Evolutionary conservation across 2,113 vertebrate species (phyloP), one percentile per base, ranked within the genome.

Genomic region (Rattus rattus): DNA sequence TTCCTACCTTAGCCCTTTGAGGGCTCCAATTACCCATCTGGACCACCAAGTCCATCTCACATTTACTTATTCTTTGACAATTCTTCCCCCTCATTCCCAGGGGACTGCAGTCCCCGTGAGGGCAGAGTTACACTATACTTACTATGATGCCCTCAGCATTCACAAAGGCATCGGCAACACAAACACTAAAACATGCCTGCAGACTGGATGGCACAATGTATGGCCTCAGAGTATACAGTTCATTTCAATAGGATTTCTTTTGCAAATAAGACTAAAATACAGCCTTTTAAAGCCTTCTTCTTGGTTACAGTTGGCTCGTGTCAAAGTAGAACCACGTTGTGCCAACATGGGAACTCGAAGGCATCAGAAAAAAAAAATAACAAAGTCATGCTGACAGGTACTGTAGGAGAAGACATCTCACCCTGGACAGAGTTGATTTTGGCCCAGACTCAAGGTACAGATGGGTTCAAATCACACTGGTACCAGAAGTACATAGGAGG

Each of bases 181-280:
- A 72, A 52, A 43, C 59, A 89, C n/a, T 43, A 56, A 39, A 85
- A 61, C 16, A 80, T 22, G 30, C 16, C 54, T 72, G 61, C 69
- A 59, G 69, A 67, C 47, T 81, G 33, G 92, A 73, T 94, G 47
- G 52, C 17, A 61, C 52, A 88, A 90, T 19, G 28, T 33, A 33
- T 36, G 61, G 69, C 22, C 89, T 92, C 47, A 94, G 5, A 61
- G 52, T 36, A 52, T 89, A 79, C 90, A 73, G 70, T 16, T 80
- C 73, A 80, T 56, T 65, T 88, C 67, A 67, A 52, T 59, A 79
- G 63, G 30, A 39, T 7, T 26, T 56, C 11, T 70, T 94, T 86
- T 87, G 43, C 67, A 94, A 92, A 39, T 43, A 89, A 94, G 92
- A 73, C 24, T 69, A 85, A 97, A 56, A 20, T 54, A 54, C 13